Evolutionary conservation across 1,140 invertebrate species (phyloP), one percentile per base, ranked within the genome.

Genomic region (Drosophila bipectinata): DNA sequence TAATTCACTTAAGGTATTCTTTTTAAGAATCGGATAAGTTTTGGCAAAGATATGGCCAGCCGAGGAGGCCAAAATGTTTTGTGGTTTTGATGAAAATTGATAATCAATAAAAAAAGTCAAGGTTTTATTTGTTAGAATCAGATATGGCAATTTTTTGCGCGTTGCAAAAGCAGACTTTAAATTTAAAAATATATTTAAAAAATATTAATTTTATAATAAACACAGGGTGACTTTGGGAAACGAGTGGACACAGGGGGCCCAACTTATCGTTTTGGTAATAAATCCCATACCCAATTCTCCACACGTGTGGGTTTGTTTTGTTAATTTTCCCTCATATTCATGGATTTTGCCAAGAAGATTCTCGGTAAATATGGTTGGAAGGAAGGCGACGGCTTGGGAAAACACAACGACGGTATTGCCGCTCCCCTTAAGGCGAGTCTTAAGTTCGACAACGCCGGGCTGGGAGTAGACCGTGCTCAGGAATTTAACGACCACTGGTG

Each of bases 401-500:
- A 95, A 90, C 92, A 95, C 72, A 95, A 96, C 90, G 93, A 94
- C 92, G 97, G 97, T 4, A 96, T 97, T 58, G 93, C 93, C 0
- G 92, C 95, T 79, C 93, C 96, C 1, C 76, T 97, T 10, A 97
- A 95, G 91, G 94, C 96, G 4, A 95, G 95, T 88, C 80, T 96
- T 3, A 98, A 97, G 91, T 94, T 96, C 62, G 95, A 97, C 90
- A 94, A 93, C 18, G 88, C 93, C 15, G 97, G 97, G n/a, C 85
- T 98, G 48, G 97, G 97, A 0, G 95, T 96, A 84, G 94, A 96
- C 90, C 91, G 93, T 14, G 93, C 95, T 21, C 71, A 76, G 24
- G 94, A 96, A 68, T 96, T 95, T 79, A 96, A 94, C 18, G 94
- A 95, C 57, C 94, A 96, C 52, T 98, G 97, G 97, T 97, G 97